Evolutionary conservation across 1,140 invertebrate species (phyloP), one percentile per base, ranked within the genome.

Genomic region (Asbolus verrucosus): DNA sequence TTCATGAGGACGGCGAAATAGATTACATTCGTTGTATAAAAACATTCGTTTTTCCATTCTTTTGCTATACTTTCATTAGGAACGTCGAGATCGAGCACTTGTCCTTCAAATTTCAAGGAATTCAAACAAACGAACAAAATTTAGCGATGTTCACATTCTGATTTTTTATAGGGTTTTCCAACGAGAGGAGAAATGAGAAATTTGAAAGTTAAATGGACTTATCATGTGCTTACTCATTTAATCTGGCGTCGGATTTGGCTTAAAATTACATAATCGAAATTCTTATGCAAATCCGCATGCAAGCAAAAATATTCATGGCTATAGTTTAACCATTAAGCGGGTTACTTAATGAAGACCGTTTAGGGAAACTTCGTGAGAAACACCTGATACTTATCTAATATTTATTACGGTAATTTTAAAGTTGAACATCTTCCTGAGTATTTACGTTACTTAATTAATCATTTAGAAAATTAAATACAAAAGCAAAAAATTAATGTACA

Each of bases 321-420:
- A 43, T 46, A 19, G 41, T 46, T 46, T 46, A 46, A 15, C 41
- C 41, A 46, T 46, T 46, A 46, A 46, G 41, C 16, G 41, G 41
- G 14, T 46, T 46, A 46, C 18, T 46, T 46, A 46, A 46, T 46
- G 41, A 46, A 46, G 15, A 46, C 41, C 19, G 41, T 18, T 38
- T 8, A 46, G 16, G 41, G 41, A 46, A 39, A 46, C 41, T 46
- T 46, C 41, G 8, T 18, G 14, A 8, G 18, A 46, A 46, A 46
- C 41, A 46, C 41, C 41, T 46, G 41, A 46, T 46, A 46, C 41
- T 46, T 46, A 46, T 46, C 41, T 46, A 46, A 46, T 46, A 46
- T 46, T 46, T 46, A 46, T 46, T 46, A 8, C 41, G n/a, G 41
- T 16, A 46, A 19, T 18, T 46, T 46, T 19, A 18, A 46, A 46